Percentiles rank a stretch among this genome's conserved stretches.
phyloP scores from a whole-genome alignment of 2,113 vertebrate species.

The Oplegnathus fasciatus region DNA sequence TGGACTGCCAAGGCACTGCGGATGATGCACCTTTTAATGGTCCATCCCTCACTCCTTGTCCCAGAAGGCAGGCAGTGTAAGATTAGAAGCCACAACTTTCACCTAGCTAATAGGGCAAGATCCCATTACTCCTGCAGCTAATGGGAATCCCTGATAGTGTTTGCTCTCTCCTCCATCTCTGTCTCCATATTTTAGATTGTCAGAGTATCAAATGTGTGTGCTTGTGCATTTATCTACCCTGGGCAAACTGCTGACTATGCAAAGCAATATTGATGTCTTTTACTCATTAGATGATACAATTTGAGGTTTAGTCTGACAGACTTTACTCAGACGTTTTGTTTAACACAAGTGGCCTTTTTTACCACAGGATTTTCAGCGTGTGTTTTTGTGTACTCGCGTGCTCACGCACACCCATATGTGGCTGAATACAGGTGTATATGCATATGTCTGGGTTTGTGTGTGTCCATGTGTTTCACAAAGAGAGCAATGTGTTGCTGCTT shows the following conservation, averaged over 20 bases:
- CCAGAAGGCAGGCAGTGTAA: conserved; percentile 60
- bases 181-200: conserved; percentile 3
- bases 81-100: conserved; percentile 72
- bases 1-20: conserved; percentile 54
- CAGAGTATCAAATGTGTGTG: background rate
- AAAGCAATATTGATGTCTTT: background rate
- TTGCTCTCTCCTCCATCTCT: conserved; percentile 6
- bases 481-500: conserved; percentile 73
- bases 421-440: conserved; percentile 20
- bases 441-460: conserved; percentile 19
- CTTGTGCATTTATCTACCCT: background rate
- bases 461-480: conserved; percentile 49
- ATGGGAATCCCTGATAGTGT: conserved; percentile 61
- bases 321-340: background rate
- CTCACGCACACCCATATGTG: background rate
- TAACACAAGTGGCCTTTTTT: background rate
- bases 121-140: conserved; percentile 66
- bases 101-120: conserved; percentile 60
- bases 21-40: conserved; percentile 63
- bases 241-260: background rate
- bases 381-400: background rate
- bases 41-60: conserved; percentile 59
- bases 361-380: background rate
- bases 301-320: background rate
- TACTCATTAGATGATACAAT: background rate